Conservation (phyloP, 2,113 vertebrate genomes). For the Ptilonorhynchus violaceus region DNA sequence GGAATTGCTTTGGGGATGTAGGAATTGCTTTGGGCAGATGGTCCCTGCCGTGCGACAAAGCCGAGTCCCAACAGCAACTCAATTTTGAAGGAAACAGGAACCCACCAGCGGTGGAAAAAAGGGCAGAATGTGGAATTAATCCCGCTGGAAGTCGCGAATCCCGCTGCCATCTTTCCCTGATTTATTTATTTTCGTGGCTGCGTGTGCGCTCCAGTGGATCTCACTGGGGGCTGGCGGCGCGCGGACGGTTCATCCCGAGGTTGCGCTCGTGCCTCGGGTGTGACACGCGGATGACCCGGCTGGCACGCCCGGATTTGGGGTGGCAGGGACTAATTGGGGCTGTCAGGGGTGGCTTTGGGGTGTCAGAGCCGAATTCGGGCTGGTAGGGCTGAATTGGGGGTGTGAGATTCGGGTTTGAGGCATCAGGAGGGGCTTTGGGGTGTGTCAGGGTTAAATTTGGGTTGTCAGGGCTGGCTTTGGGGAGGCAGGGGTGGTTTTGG, state of each 20-base stretch:
- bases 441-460: background rate
- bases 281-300: background rate
- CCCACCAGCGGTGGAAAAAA: background rate
- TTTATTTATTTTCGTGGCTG: background rate
- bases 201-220: background rate
- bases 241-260: background rate
- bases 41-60: background rate
- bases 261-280: background rate
- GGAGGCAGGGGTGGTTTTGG: background rate
- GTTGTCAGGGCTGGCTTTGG: background rate
- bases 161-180: background rate
- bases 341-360: background rate
- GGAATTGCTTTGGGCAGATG: background rate
- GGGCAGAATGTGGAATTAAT: background rate
- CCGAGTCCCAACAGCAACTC: background rate
- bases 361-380: background rate
- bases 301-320: background rate
- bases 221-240: background rate
- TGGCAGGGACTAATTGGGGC: background rate
- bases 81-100: background rate
- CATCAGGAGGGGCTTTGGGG: background rate
- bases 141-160: background rate
- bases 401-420: too few relatives aligned
- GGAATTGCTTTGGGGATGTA: background rate
- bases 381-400: too few relatives aligned